Conservation (phyloP, 2,888 invertebrate genomes). For the Orchesella flavescens region DNA sequence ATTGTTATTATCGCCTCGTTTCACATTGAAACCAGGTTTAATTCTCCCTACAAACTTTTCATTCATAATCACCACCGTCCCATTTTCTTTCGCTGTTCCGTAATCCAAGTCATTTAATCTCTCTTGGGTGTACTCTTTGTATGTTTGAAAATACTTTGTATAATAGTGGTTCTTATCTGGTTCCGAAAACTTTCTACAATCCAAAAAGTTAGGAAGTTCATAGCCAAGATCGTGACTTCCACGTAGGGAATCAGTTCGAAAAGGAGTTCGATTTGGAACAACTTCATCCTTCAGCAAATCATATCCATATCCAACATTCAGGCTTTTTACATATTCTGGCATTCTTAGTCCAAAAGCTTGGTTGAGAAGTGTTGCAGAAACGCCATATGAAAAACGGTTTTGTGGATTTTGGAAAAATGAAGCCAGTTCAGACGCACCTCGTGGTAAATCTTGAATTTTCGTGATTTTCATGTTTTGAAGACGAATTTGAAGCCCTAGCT, state of each 20-base stretch:
- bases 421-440: slow-evolving; percentile 2
- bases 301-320: slow-evolving; percentile 42
- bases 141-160: background rate
- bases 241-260: background rate
- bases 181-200: slow-evolving; percentile 11
- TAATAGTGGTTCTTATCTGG: no score
- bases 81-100: slow-evolving; percentile 14
- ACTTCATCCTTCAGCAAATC: slow-evolving; percentile 24
- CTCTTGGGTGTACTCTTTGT: slow-evolving; percentile 8
- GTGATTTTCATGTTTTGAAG: no score
- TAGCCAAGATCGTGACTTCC: slow-evolving; percentile 20
- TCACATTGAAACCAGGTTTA: slow-evolving; percentile 39
- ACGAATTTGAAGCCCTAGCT: no score
- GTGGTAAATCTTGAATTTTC: no score
- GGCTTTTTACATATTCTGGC: slow-evolving; percentile 9
- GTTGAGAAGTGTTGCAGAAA: background rate
- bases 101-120: slow-evolving; percentile 24
- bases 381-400: background rate
- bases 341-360: slow-evolving; percentile 23
- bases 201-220: slow-evolving; percentile 28
- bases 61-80: background rate
- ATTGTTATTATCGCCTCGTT: background rate
- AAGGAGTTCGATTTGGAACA: slow-evolving; percentile 8
- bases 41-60: no score
- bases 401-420: slow-evolving; percentile 29